Evolutionary conservation across 2,888 invertebrate species (phyloP), one percentile per base, ranked within the genome.

Genomic region (Xanthorhoe spadicearia): DNA sequence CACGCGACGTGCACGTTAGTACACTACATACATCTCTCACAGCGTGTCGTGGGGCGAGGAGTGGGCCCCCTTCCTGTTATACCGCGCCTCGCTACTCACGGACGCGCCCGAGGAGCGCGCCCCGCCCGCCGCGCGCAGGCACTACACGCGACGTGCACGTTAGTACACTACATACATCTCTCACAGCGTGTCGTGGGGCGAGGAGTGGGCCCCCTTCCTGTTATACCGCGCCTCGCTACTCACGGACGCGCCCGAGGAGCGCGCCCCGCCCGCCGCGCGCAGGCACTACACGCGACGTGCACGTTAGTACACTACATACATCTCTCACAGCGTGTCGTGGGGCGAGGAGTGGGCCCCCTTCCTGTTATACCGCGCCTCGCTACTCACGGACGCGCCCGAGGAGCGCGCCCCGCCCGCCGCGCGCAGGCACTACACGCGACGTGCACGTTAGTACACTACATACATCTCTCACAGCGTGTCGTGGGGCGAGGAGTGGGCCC

Each of bases 341-440:
- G 96, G 97, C 65, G 98, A 98, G 86, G 98, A 98, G 86, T 99
- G 98, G 98, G 97, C 98, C 83, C 97, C 99, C 15, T 94, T 98
- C 77, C 92, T 96, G 56, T 93, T 97, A 55, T 99, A 99, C 93
- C 95, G 98, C 78, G 97, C 97, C 93, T 97, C 98, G 75, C 94
- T 99, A 83, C 94, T 98, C 76, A 97, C 98, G 0, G 98, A 98
- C 90, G 95, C 96, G 56, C 89, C 93, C 69, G 97, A 97, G 85
- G 95, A 95, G 74, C 94, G 95, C 8, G 70, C 95, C 2, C 23
- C 95, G 64, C 95, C 95, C 80, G 87, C 92, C 94, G 72, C 96
- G 13, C 67, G 64, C 94, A 87, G 62, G 94, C 87, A 95, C 95
- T 87, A 88, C 86, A 72, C 85, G 62, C 93, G 96, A 56, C 92